phyloP scores from a whole-genome alignment of 2,888 invertebrate species.

The Clistopyga incitator region DNA sequence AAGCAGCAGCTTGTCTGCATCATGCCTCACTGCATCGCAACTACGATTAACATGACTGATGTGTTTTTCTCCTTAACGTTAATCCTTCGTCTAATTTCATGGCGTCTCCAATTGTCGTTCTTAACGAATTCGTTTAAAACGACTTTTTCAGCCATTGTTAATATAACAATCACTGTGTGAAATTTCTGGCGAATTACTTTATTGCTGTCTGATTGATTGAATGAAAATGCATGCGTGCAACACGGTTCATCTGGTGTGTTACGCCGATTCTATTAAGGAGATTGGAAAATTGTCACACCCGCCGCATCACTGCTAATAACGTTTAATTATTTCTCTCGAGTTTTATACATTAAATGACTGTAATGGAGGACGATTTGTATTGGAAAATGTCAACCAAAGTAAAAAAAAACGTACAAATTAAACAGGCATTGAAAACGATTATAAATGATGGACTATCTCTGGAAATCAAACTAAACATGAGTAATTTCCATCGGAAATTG shows the following conservation, averaged over 20 bases:
- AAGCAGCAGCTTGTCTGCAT: constrained; percentile 76
- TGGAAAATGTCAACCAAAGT: too few relatives aligned
- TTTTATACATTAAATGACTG: too few relatives aligned
- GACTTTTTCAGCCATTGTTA: constrained; percentile 20
- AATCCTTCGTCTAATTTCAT: constrained; percentile 55
- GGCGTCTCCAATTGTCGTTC: constrained; percentile 33
- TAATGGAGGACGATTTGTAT: too few relatives aligned
- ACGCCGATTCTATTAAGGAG: neutral
- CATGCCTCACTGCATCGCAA: constrained; percentile 74
- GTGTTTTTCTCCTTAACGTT: constrained; percentile 44
- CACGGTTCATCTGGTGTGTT: constrained; percentile 31
- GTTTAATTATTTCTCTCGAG: too few relatives aligned
- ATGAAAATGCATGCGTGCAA: constrained; percentile 61
- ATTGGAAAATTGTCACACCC: neutral
- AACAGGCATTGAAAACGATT: too few relatives aligned
- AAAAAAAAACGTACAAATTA: too few relatives aligned
- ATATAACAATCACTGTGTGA: constrained; percentile 47
- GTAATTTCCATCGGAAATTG: too few relatives aligned
- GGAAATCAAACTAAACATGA: too few relatives aligned
- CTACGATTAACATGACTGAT: constrained; percentile 65
- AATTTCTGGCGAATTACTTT: constrained; percentile 52
- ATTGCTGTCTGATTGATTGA: constrained; percentile 45
- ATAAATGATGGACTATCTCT: too few relatives aligned
- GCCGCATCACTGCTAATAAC: too few relatives aligned
- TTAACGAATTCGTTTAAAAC: constrained; percentile 18